Evolutionary conservation across 1,140 invertebrate genomes (phyloP).

Genomic region (Teleopsis dalmanni): DNA sequence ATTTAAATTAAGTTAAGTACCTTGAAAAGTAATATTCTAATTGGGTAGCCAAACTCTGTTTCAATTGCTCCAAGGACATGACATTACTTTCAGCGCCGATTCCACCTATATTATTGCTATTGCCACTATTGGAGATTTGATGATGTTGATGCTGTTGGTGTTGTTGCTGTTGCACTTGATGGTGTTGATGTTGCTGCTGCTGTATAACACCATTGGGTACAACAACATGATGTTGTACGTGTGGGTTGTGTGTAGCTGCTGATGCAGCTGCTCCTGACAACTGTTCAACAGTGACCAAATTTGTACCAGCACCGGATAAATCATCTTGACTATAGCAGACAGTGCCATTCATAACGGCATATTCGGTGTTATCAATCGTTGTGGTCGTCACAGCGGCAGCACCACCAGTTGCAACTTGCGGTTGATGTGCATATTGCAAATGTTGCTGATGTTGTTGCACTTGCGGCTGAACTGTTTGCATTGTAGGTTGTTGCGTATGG

Average conservation of each 20-base stretch:
- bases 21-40: conserved; percentile 87
- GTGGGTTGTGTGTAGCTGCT: conserved; percentile 10
- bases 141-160: conserved; percentile 16
- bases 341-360: conserved; percentile 41
- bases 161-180: conserved; percentile 17
- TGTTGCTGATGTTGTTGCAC: conserved; percentile 2
- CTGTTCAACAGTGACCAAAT: conserved; percentile 38
- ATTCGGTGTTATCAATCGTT: conserved; percentile 33
- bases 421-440: background rate
- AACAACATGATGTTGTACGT: conserved; percentile 23
- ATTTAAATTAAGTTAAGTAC: conserved; percentile 42
- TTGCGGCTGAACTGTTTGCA: conserved; percentile 7
- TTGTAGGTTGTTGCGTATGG: conserved; percentile 5
- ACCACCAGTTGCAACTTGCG: conserved; percentile 14
- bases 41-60: conserved; percentile 71
- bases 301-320: conserved; percentile 23
- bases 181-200: conserved; percentile 13
- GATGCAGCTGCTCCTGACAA: conserved; percentile 9
- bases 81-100: conserved; percentile 26
- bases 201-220: conserved; percentile 16
- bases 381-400: conserved; percentile 13
- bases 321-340: conserved; percentile 38
- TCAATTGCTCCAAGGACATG: conserved; percentile 63
- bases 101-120: conserved; percentile 2
- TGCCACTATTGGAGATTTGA: conserved; percentile 3